phyloP scores from a whole-genome alignment of 2,113 vertebrate species.

The Tychaedon coryphoeus region DNA sequence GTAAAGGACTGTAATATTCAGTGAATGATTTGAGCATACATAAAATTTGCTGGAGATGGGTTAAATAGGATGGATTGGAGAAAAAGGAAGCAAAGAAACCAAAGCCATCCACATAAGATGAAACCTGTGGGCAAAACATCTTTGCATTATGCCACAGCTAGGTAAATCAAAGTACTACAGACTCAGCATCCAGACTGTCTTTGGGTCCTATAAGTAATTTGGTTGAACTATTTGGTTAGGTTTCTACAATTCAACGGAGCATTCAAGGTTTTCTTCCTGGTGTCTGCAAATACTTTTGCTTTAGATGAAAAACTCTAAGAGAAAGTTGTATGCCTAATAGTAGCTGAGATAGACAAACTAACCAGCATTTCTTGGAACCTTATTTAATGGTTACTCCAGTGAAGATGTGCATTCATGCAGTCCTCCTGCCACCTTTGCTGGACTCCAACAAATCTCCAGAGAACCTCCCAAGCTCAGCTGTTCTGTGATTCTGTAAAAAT shows the following conservation, averaged over 20 bases:
- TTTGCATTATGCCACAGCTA: not conserved
- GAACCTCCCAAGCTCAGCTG: not conserved
- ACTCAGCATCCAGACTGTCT: not conserved
- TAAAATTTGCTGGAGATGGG: fast-evolving
- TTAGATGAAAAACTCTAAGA: not conserved
- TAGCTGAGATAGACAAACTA: not conserved
- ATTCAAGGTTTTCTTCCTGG: not conserved
- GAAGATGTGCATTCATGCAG: not conserved
- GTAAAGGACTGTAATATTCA: not conserved
- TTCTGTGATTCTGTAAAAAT: not conserved
- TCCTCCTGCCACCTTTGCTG: not conserved
- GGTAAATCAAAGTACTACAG: not conserved
- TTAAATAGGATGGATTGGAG: not conserved
- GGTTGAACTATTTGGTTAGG: not conserved
- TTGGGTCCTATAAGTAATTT: not conserved
- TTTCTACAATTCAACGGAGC: not conserved
- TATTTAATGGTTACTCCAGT: not conserved
- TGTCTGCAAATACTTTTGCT: not conserved
- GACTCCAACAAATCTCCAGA: not conserved
- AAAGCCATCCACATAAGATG: not conserved
- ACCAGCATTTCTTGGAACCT: not conserved
- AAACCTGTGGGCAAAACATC: not conserved
- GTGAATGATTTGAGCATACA: not conserved
- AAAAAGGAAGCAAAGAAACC: not conserved
- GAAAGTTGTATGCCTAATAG: not conserved